Conservation (phyloP, 2,888 invertebrate genomes). For the Drosophila aldrichi region DNA sequence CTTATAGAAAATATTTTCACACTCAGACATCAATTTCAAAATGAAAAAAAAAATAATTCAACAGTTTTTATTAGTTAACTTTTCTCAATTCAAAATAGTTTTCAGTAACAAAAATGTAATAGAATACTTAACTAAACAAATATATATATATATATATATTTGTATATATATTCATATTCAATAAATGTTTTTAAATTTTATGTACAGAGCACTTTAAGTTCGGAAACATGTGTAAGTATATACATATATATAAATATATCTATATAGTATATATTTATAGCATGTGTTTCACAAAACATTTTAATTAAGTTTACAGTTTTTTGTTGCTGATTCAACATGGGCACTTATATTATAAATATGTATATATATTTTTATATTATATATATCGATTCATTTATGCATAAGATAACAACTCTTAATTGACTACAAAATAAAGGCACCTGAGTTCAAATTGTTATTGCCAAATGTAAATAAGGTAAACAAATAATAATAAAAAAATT, state of each 20-base stretch:
- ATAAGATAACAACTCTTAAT: slow-evolving; percentile 82
- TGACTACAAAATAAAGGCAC: slow-evolving; percentile 84
- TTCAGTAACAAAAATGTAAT: slow-evolving; percentile 68
- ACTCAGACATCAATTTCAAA: slow-evolving; percentile 59
- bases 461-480: slow-evolving; percentile 64
- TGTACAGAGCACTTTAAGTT: slow-evolving; percentile 49
- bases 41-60: slow-evolving; percentile 68
- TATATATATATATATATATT: slow-evolving; percentile 3
- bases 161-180: slow-evolving; percentile 29
- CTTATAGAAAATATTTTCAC: background rate
- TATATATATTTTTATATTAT: slow-evolving; percentile 10
- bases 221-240: slow-evolving; percentile 33
- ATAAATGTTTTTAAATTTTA: slow-evolving; percentile 4
- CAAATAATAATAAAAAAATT: slow-evolving; percentile 30
- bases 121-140: slow-evolving; percentile 33
- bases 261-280: slow-evolving; percentile 13
- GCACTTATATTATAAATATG: slow-evolving; percentile 39
- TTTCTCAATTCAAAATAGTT: slow-evolving; percentile 62
- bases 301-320: slow-evolving; percentile 66
- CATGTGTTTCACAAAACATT: slow-evolving; percentile 28
- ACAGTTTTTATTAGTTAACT: slow-evolving; percentile 68
- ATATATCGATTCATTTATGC: slow-evolving; percentile 62
- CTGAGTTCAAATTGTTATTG: slow-evolving; percentile 82
- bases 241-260: too few relatives aligned
- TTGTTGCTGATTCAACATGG: slow-evolving; percentile 54